Percentiles rank a stretch among this genome's conserved stretches.
These are phyloP conservation scores for Rhipidura dahli DNA, from an alignment of 2,113 vertebrate species.

Conservation along the genomic window DNA sequence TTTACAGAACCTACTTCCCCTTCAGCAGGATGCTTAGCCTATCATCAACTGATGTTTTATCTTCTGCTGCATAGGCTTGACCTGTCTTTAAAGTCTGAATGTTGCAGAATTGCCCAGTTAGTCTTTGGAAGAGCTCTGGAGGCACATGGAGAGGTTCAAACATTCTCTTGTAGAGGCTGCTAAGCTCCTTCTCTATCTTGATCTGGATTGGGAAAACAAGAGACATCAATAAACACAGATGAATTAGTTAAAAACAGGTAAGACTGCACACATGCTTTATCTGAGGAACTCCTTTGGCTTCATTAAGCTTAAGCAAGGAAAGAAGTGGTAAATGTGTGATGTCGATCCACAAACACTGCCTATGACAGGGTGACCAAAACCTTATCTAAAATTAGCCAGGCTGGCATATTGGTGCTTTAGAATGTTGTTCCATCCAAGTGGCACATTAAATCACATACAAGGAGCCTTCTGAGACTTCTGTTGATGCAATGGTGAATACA, in stretches of 20 bases:
- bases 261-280: not conserved
- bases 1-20: constrained; percentile 84
- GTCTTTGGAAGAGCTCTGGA: constrained; percentile 89
- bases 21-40: constrained; percentile 95
- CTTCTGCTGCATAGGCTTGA: constrained; percentile 90
- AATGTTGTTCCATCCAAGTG: not conserved
- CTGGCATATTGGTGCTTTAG: not conserved
- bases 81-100: constrained; percentile 90
- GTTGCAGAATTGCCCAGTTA: constrained; percentile 96
- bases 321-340: not conserved
- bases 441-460: not conserved
- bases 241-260: not conserved
- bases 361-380: not conserved
- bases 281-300: not conserved
- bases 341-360: not conserved
- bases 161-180: constrained; percentile 88
- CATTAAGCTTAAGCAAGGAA: not conserved
- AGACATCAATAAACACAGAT: not conserved
- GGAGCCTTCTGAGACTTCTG: not conserved
- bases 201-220: constrained; percentile 77
- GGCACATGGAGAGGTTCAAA: constrained; percentile 93
- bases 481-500: not conserved
- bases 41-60: constrained; percentile 96
- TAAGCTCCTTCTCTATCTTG: constrained; percentile 93
- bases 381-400: not conserved